A percentile compares a stretch with the other conserved stretches of the same genome.
Conservation (phyloP, 2,888 invertebrate species). For the Malachius bipustulatus region DNA sequence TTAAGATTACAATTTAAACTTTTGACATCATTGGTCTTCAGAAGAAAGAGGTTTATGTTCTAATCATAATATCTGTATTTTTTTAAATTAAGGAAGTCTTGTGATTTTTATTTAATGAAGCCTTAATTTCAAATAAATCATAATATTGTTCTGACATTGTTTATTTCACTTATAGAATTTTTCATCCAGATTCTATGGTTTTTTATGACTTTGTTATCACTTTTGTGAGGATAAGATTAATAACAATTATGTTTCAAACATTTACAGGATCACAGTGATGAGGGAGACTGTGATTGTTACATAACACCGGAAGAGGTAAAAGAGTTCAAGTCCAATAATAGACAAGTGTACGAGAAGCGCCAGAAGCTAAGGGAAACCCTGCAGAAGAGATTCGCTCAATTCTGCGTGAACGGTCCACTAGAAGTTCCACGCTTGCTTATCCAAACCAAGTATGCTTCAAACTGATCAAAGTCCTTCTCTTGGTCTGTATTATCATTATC, state of each 20-base stretch:
- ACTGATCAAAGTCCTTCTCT: constrained; percentile 19
- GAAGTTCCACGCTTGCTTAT: constrained; percentile 33
- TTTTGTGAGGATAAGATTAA: constrained; percentile 15
- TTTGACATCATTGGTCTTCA: too few species aligned
- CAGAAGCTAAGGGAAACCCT: constrained; percentile 71
- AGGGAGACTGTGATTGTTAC: constrained; percentile 59
- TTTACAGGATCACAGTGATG: constrained; percentile 63
- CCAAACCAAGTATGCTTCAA: constrained; percentile 34
- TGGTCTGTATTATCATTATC: not conserved
- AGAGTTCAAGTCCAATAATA: constrained; percentile 71
- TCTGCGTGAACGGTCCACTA: constrained; percentile 50
- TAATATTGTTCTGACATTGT: too few species aligned
- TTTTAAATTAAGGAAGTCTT: too few species aligned
- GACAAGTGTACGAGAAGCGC: constrained; percentile 67
- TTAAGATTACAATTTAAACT: too few species aligned
- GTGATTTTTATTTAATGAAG: too few species aligned
- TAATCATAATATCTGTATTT: too few species aligned
- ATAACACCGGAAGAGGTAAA: constrained; percentile 82
- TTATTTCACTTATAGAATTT: too few species aligned
- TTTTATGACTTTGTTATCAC: constrained; percentile 3
- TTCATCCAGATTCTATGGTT: too few species aligned
- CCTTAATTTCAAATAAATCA: too few species aligned
- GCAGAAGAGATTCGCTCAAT: constrained; percentile 69
- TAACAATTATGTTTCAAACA: too few species aligned
- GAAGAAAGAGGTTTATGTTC: too few species aligned